phyloP scores from a whole-genome alignment of 1,140 invertebrate species.

The Drosophila oshimai region DNA sequence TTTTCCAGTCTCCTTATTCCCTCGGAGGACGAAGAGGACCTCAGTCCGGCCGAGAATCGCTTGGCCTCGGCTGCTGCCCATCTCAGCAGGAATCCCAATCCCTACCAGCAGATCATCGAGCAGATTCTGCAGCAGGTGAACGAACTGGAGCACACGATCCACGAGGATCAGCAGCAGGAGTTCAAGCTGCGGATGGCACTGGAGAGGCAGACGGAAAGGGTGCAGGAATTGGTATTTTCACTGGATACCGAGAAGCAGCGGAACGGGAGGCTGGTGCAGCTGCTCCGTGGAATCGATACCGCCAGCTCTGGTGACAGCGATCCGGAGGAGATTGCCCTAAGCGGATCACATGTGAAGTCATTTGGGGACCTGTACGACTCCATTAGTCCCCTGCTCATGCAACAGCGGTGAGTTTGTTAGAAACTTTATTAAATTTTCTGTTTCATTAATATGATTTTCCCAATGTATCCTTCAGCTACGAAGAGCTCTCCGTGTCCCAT shows the following conservation, averaged over 20 bases:
- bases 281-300: conserved; percentile 49
- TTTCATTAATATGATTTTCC: not conserved
- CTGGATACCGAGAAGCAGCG: conserved; percentile 59
- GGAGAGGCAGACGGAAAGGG: conserved; percentile 50
- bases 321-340: not conserved
- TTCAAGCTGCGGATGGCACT: conserved; percentile 66
- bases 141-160: conserved; percentile 64
- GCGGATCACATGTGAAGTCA: conserved; percentile 1
- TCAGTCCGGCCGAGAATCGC: not conserved
- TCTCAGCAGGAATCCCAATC: conserved; percentile 7
- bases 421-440: no score
- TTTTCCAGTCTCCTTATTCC: not conserved
- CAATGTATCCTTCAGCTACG: conserved; percentile 41
- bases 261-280: conserved; percentile 56
- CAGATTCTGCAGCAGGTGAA: conserved; percentile 52
- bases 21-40: not conserved
- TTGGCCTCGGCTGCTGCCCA: not conserved
- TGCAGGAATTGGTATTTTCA: conserved; percentile 57
- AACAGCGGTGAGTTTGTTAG: conserved; percentile 71
- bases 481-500: conserved; percentile 60
- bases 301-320: conserved; percentile 35
- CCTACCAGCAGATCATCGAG: conserved; percentile 44
- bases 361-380: conserved; percentile 32
- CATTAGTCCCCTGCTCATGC: conserved; percentile 75
- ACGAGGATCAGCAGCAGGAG: conserved; percentile 68